Evolutionary conservation across 2,797 vertebrate species (phyloP).

Genomic region (Centroberyx gerrardi): DNA sequence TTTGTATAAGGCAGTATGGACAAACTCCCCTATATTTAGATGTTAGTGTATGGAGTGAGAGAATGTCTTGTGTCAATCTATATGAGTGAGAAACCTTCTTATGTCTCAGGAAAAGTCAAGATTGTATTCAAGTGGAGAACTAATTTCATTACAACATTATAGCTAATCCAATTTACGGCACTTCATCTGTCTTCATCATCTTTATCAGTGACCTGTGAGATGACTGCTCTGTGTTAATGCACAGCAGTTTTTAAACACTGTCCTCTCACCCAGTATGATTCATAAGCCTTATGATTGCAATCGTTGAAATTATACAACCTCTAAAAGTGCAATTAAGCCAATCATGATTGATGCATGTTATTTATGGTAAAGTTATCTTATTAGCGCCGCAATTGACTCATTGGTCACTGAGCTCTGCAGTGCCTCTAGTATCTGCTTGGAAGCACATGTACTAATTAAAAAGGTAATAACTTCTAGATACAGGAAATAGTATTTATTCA

Average conservation of each 20-base stretch:
- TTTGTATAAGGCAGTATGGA: no score
- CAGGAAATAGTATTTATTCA: constrained; percentile 54
- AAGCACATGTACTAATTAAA: constrained; percentile 70
- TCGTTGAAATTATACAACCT: constrained; percentile 66
- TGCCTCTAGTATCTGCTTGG: constrained; percentile 50
- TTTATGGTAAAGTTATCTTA: constrained; percentile 65
- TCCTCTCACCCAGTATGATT: constrained; percentile 51
- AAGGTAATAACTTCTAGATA: constrained; percentile 54
- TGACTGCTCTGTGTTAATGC: constrained; percentile 58
- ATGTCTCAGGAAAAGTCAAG: constrained; percentile 40
- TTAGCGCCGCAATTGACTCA: constrained; percentile 64
- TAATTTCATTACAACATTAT: constrained; percentile 72
- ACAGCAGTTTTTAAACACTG: constrained; percentile 46
- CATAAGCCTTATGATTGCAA: constrained; percentile 53
- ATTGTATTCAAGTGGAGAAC: constrained; percentile 42
- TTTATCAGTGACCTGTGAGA: constrained; percentile 74
- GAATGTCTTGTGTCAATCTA: constrained; percentile 19
- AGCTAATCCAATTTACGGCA: constrained; percentile 70
- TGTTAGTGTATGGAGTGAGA: not conserved
- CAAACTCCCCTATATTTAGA: no score
- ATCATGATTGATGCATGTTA: constrained; percentile 50
- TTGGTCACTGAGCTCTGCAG: constrained; percentile 47
- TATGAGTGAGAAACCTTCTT: constrained; percentile 38
- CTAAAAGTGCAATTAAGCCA: constrained; percentile 72
- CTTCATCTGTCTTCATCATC: constrained; percentile 76